Base-by-base conservation (phyloP, 2,888 invertebrate genomes). In the Hofmannophila pseudospretella region DNA sequence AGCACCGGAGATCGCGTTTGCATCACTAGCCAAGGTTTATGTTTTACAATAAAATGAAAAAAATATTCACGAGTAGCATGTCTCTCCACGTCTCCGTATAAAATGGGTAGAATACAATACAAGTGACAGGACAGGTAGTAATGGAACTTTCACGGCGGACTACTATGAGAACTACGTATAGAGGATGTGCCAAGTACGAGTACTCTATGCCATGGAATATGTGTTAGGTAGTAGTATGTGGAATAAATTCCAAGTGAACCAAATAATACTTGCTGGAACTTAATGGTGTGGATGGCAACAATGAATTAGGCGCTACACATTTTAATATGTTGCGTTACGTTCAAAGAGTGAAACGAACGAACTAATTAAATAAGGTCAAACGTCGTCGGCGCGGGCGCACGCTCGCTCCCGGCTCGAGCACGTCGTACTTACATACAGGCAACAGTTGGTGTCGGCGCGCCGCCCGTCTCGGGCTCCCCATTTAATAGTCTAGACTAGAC, bases 321-420 rank as follows among this genome's bases (percentile, higher is more conserved):
- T 79, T 80, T 78, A 81, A 82, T 84, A 80, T 70, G 73, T 61
- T 62, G 64, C 58, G 71, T 75, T 75, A 76, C 76, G 77, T 79
- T 75, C 66, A 68, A 78, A 80, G 78, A 82, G 79, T 84, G 81
- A 85, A 84, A 82, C 72, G 80, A 80, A 73, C 78, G 75, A 78
- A 84, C 75, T 84, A 86, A 86, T 85, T 86, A 84, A 86, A 86
- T 86, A 86, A 82, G 85, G 86, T 85, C 85, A 86, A 84, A 75
- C 79, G 81, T 76, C 73, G 67, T 55, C 61, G 63, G 47, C 64
- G 64, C 54, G 66, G 68, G 53, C 52, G 58, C 44, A 49, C 46
- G 47, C 45, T 42, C 48, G 43, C 68, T 75, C 78, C 75, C 58
- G 51, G 60, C 54, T 52, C 49, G 54, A 50, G 57, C 51, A 46